Evolutionary conservation across 2,888 invertebrate genomes (phyloP).

Genomic region (Lumbricus terrestris): DNA sequence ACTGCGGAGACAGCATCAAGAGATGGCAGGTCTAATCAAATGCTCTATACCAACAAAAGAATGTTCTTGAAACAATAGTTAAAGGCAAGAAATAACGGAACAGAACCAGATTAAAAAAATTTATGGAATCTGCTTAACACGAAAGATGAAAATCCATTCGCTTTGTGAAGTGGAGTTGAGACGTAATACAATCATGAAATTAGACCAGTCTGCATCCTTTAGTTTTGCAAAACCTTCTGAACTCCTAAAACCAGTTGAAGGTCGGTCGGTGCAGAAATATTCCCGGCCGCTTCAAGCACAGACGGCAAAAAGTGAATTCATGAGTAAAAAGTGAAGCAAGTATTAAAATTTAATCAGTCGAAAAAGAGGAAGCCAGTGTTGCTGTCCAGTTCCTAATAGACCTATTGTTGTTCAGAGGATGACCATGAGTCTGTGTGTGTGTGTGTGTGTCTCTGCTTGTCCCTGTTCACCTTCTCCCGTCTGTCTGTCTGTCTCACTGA

Average conservation of each 20-base stretch:
- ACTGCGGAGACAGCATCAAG: no score
- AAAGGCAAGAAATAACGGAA: not conserved
- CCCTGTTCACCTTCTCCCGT: not conserved
- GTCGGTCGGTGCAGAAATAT: no score
- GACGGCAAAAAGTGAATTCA: not conserved
- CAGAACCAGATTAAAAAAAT: not conserved
- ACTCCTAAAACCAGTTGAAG: not conserved
- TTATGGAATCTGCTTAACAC: not conserved
- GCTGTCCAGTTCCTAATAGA: not conserved
- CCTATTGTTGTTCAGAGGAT: not conserved
- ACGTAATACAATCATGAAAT: not conserved
- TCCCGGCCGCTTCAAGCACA: not conserved
- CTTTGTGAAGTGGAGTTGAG: not conserved
- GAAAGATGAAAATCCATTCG: not conserved
- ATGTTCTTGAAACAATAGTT: not conserved
- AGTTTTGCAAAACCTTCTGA: not conserved
- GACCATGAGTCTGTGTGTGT: not conserved
- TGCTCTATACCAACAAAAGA: not conserved
- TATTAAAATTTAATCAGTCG: no score
- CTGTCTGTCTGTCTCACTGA: slow-evolving; percentile 63
- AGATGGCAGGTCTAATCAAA: no score
- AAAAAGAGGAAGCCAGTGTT: not conserved
- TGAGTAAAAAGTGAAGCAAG: not conserved
- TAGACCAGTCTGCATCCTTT: not conserved
- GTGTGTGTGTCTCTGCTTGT: no score